Base-by-base conservation (phyloP, 2,888 invertebrate genomes). In the Drosophila nigricruria region DNA sequence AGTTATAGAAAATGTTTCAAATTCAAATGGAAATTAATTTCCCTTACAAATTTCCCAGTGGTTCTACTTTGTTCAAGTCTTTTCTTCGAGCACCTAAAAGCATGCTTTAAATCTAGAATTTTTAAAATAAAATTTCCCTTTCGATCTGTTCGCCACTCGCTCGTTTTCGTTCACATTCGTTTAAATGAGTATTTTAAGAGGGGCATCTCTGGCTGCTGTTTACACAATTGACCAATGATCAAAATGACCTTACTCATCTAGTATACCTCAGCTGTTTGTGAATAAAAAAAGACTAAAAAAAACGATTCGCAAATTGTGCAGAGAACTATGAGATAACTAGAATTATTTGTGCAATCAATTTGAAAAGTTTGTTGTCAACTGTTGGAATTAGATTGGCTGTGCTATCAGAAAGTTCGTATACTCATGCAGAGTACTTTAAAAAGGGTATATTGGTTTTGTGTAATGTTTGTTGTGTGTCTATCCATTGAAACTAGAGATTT, bases 31-130 rank as follows among this genome's bases (percentile, higher is more conserved):
- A n/a, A 9, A 8, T 40, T 8, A 8, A 40, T 18, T 38, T n/a
- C 2, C 9, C 3, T 38, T 6, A 5, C 8, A 40, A 40, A 47
- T 47, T 47, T 47, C 25, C 25, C n/a, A 3, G 1, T 8, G 14
- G 20, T 16, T 36, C 20, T 30, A 42, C n/a, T 20, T 5, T 4
- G 16, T 20, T 14, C 5, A 12, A 8, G 1, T 14, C 34, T 57
- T 77, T 70, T 59, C 2, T 2, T 3, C 0, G 12, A 59, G 53
- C 81, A 73, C 82, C 89, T 75, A 88, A 85, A 85, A 85, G 79
- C 70, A 73, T 79, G 77, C 88, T 47, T 45, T 20, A 14, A 5
- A 40, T 49, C 16, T 16, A 36, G 36, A 43, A 59, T 53, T 1
- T 6, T 16, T 9, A 36, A 25, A 10, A 38, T 30, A 9, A 14